Conservation (phyloP, 1,140 invertebrate genomes). For the Zaprionus tsacasi region DNA sequence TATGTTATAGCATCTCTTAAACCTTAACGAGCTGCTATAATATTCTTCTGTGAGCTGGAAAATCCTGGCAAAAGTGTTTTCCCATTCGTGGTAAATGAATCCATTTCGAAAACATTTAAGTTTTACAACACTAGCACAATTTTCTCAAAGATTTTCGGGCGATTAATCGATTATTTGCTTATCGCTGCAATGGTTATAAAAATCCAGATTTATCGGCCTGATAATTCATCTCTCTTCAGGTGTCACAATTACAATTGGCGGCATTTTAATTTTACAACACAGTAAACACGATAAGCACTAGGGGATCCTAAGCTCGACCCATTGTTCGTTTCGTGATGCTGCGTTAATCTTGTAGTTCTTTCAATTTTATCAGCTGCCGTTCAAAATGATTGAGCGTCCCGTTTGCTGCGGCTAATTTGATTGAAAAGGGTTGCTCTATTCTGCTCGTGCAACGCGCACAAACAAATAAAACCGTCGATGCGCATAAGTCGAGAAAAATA, state of each 20-base stretch:
- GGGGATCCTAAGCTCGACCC: not conserved
- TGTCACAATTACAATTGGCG: not conserved
- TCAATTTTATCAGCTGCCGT: slow-evolving; percentile 51
- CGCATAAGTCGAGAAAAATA: slow-evolving; percentile 37
- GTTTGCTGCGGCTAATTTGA: slow-evolving; percentile 64
- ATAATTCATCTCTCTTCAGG: too few species aligned
- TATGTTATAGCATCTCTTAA: not conserved
- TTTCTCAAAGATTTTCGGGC: not conserved
- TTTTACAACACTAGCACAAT: not conserved
- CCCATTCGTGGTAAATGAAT: not conserved
- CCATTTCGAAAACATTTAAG: not conserved
- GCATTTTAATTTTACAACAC: slow-evolving; percentile 10
- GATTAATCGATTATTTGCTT: not conserved
- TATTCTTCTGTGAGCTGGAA: not conserved
- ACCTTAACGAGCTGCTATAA: slow-evolving; percentile 8
- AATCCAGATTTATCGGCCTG: not conserved
- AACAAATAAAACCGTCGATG: slow-evolving; percentile 71
- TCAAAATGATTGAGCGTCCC: slow-evolving; percentile 60
- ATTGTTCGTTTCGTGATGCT: not conserved
- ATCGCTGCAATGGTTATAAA: too few species aligned
- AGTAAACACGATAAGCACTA: not conserved
- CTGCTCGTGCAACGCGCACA: slow-evolving; percentile 8
- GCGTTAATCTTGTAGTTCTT: slow-evolving; percentile 9
- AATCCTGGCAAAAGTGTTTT: not conserved
- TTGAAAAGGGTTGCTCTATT: slow-evolving; percentile 67